Conservation (phyloP, 2,888 invertebrate genomes). For the Apodemia duryi region DNA sequence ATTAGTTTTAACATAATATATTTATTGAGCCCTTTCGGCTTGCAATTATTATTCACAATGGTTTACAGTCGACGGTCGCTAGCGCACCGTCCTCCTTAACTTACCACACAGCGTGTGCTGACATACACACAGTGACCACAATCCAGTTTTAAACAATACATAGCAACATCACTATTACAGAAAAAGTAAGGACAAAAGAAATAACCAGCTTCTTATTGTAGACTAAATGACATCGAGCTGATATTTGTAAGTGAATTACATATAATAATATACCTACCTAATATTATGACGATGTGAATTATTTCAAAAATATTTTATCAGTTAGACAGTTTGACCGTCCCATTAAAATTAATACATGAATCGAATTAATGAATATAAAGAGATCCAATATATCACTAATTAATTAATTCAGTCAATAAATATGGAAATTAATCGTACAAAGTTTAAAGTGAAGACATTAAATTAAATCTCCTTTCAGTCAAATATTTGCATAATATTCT, state of each 20-base stretch:
- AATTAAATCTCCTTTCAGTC: background rate
- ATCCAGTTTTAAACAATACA: background rate
- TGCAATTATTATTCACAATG: slow-evolving; percentile 31
- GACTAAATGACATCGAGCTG: background rate
- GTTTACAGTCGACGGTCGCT: background rate
- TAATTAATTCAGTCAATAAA: background rate
- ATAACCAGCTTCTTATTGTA: background rate
- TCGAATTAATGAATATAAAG: background rate
- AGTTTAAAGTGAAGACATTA: background rate
- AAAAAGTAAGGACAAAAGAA: too few species aligned
- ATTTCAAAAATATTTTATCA: background rate
- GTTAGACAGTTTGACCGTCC: too few species aligned
- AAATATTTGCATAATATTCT: background rate
- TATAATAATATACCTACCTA: background rate
- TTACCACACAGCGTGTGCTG: slow-evolving; percentile 19
- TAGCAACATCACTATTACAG: too few species aligned
- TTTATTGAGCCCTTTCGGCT: slow-evolving; percentile 37
- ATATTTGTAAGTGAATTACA: background rate
- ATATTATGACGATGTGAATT: too few species aligned
- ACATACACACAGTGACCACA: slow-evolving; percentile 11
- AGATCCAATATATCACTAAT: background rate
- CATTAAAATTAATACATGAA: background rate
- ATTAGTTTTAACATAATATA: slow-evolving; percentile 32
- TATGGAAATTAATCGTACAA: background rate
- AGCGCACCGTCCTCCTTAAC: background rate